Conservation (phyloP, 2,888 invertebrate genomes). For the Phalera bucephala region DNA sequence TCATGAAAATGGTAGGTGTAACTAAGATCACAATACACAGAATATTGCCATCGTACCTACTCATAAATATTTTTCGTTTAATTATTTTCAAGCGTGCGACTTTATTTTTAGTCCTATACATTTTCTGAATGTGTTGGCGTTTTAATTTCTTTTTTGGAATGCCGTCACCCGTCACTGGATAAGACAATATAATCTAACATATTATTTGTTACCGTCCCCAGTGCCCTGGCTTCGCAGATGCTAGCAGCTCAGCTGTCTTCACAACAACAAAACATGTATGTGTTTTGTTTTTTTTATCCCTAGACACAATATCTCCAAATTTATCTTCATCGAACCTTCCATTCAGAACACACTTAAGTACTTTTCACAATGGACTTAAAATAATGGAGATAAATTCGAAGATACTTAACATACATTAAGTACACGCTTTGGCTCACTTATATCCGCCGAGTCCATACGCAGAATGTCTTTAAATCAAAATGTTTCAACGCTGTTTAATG, state of each 20-base stretch:
- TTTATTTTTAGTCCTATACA: conserved; percentile 41
- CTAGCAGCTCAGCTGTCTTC: conserved; percentile 96
- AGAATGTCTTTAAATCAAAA: conserved; percentile 81
- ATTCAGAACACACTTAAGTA: conserved; percentile 8
- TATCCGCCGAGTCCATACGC: conserved; percentile 60
- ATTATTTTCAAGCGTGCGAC: conserved; percentile 57
- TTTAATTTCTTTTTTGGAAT: conserved; percentile 36
- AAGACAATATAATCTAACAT: conserved; percentile 61
- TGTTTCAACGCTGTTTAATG: conserved; percentile 80
- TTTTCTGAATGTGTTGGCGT: conserved; percentile 32
- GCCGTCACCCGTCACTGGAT: conserved; percentile 44
- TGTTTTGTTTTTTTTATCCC: conserved; percentile 80
- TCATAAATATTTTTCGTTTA: too few species aligned
- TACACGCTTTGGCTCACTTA: conserved; percentile 71
- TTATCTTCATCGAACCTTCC: conserved; percentile 37
- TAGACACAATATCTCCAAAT: conserved; percentile 55
- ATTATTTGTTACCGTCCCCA: conserved; percentile 87
- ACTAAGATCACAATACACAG: too few species aligned
- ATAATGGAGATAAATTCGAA: conserved; percentile 63
- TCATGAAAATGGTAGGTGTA: too few species aligned
- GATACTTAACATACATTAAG: conserved; percentile 72
- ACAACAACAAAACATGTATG: conserved; percentile 97
- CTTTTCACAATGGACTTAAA: conserved; percentile 18
- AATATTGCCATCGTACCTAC: too few species aligned
- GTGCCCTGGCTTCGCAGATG: conserved; percentile 98